Evolutionary conservation across 2,888 invertebrate species (phyloP), one percentile per base, ranked within the genome.

Genomic region (Idaea dimidiata): DNA sequence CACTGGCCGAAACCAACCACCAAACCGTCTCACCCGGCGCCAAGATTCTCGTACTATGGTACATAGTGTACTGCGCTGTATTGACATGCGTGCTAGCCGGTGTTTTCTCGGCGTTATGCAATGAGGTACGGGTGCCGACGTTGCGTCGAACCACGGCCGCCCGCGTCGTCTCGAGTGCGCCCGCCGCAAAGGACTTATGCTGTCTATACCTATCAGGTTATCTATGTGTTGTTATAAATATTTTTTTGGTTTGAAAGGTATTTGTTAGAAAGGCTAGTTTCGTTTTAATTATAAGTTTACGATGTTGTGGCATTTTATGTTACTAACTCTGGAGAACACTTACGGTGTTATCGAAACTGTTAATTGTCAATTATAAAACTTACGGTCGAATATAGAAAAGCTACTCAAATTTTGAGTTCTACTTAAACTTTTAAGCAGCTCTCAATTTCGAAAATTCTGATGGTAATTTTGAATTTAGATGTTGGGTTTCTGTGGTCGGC

Each of bases 81-180:
- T 70, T 89, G 80, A 85, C 85, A 88, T 91, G 91, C 73, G 80
- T 88, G 62, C 74, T 84, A 85, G 61, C 85, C 83, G 62, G 79
- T 87, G 58, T 71, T 88, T 8, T 17, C 18, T 17, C 18, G 1
- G 63, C 75, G 84, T 62, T 82, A 79, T 66, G 87, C 84, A 69
- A 88, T 87, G 89, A 88, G 86, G 85, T 88, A 89, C 82, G 88
- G 89, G 63, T 84, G 86, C 75, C 87, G 86, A 68, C 83, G 81
- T 63, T 86, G 86, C 79, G 83, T 78, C 87, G 83, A 87, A 79
- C 87, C 87, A 72, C 84, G 81, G 63, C 77, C 84, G 65, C 78
- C 66, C 78, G 76, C 71, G 80, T 76, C 72, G 80, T 80, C 68
- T 79, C 79, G 71, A 60, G 76, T 64, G 66, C 76, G 71, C 54